A percentile compares a stretch with the other conserved stretches of the same genome.
phyloP scores from a whole-genome alignment of 2,113 vertebrate species.

The Gallinago undulata region DNA sequence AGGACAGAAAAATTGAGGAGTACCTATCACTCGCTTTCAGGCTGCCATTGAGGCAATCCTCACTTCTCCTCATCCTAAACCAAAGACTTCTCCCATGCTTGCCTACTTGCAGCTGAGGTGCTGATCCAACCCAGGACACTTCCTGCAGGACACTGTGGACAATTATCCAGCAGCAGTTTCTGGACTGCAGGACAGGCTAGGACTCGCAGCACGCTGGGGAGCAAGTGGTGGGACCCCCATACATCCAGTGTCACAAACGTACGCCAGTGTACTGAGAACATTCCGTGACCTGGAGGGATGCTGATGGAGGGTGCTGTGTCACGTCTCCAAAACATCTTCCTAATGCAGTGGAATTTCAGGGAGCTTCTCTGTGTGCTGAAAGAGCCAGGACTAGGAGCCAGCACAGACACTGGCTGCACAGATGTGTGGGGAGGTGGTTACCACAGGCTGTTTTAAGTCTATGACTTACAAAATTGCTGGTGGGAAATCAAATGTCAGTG shows the following conservation, averaged over 20 bases:
- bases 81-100: not conserved
- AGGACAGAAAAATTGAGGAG: not conserved
- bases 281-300: not conserved
- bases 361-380: not conserved
- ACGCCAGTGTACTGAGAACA: accelerated
- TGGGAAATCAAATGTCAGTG: not conserved
- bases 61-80: not conserved
- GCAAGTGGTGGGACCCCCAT: not conserved
- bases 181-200: not conserved
- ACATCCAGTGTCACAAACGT: not conserved
- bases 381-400: not conserved
- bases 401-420: not conserved
- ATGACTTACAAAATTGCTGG: not conserved
- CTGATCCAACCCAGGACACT: not conserved
- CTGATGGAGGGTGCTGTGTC: not conserved
- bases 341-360: not conserved
- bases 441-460: not conserved
- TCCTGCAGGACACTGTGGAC: not conserved
- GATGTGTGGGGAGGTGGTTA: not conserved
- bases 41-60: not conserved
- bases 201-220: not conserved
- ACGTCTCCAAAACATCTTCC: not conserved
- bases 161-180: not conserved
- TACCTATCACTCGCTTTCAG: not conserved
- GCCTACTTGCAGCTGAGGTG: not conserved